These are phyloP conservation scores for Drosophila ficusphila DNA, from an alignment of 1,140 invertebrate genomes.

Conservation along the genomic window DNA sequence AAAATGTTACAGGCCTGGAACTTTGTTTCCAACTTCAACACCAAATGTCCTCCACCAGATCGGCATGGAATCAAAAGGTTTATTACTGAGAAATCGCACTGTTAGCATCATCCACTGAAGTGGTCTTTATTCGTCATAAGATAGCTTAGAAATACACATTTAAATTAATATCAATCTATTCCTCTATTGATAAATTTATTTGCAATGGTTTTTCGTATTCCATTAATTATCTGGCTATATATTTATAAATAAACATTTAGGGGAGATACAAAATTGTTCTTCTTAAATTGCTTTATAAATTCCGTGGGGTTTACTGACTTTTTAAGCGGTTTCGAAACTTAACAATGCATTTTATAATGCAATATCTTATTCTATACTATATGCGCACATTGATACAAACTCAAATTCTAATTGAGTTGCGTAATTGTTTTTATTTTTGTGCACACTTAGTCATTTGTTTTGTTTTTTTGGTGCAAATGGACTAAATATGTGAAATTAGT, in stretches of 20 bases:
- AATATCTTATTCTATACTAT: background rate
- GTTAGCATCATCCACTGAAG: background rate
- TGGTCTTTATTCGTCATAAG: slow-evolving; percentile 15
- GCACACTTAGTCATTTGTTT: background rate
- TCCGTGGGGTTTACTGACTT: slow-evolving; percentile 10
- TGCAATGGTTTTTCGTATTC: background rate
- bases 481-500: background rate
- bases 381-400: background rate
- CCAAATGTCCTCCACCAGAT: slow-evolving; percentile 59
- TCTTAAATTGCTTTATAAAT: background rate
- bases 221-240: background rate
- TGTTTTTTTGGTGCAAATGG: background rate
- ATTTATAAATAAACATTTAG: background rate
- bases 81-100: background rate
- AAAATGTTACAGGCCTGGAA: slow-evolving; percentile 65
- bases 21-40: slow-evolving; percentile 65
- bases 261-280: background rate
- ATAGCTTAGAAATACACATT: slow-evolving; percentile 21
- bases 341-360: slow-evolving; percentile 30
- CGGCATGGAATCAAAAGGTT: background rate
- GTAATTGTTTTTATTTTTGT: background rate
- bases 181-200: background rate
- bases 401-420: too few relatives aligned
- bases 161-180: slow-evolving; percentile 17
- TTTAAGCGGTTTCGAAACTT: slow-evolving; percentile 14